A percentile compares a stretch with the other conserved stretches of the same genome.
Evolutionary conservation across 2,797 vertebrate genomes (phyloP).

Genomic region (Psittacula echo): DNA sequence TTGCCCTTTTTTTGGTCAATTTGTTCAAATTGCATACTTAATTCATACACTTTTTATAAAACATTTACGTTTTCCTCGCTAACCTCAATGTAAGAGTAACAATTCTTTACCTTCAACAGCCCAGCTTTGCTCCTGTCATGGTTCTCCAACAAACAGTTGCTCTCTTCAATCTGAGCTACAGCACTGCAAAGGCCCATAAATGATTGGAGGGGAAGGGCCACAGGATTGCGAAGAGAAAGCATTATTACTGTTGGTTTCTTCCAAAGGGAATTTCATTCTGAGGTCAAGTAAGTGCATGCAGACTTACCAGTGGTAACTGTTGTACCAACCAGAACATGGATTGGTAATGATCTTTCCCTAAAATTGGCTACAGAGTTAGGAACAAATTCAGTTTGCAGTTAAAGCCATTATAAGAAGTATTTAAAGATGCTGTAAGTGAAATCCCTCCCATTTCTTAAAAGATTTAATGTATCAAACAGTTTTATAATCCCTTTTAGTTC

Average conservation of each 20-base stretch:
- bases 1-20: not conserved
- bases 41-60: not conserved
- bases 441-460: not conserved
- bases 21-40: not conserved
- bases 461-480: not conserved
- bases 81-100: not conserved
- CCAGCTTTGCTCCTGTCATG: not conserved
- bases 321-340: not conserved
- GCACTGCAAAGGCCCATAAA: not conserved
- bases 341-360: not conserved
- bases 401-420: not conserved
- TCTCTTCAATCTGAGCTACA: not conserved
- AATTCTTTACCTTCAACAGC: not conserved
- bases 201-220: not conserved
- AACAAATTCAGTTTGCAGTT: not conserved
- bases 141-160: not conserved
- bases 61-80: not conserved
- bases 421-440: not conserved
- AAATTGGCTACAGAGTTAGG: not conserved
- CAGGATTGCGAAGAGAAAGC: not conserved
- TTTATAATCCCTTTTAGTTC: not conserved
- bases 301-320: not conserved
- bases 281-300: conserved; percentile 15
- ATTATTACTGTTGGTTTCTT: not conserved
- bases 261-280: not conserved